These are phyloP conservation scores for Drosophila seguyi DNA, from an alignment of 1,140 invertebrate species.

Conservation along the genomic window DNA sequence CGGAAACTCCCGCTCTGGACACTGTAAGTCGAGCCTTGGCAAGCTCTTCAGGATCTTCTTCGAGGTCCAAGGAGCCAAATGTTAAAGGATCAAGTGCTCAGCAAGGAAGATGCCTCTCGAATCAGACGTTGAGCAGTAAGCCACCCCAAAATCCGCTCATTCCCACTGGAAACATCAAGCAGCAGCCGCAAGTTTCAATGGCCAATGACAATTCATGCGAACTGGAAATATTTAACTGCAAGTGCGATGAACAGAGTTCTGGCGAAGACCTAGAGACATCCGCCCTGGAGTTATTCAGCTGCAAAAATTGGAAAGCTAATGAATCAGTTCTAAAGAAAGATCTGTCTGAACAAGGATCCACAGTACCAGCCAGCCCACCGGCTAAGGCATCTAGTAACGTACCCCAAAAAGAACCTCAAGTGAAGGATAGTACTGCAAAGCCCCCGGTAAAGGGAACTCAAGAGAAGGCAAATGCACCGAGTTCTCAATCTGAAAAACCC, in stretches of 20 bases:
- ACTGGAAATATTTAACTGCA: slow-evolving; percentile 5
- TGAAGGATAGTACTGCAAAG: background rate
- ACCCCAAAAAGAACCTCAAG: background rate
- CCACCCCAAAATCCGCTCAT: background rate
- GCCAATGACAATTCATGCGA: rapidly evolving
- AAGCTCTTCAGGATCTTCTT: background rate
- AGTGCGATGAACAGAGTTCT: background rate
- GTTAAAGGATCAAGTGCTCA: background rate
- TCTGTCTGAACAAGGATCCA: background rate
- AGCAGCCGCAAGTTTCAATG: rapidly evolving
- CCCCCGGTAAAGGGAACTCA: background rate
- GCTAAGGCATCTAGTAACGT: too few relatives aligned
- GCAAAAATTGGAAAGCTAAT: background rate
- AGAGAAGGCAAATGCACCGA: background rate
- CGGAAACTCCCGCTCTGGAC: slow-evolving; percentile 10
- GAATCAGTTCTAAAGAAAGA: background rate
- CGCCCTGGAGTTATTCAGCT: background rate
- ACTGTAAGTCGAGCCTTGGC: background rate
- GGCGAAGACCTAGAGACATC: too few relatives aligned
- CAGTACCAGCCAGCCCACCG: too few relatives aligned
- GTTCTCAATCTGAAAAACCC: background rate
- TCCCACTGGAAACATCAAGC: background rate
- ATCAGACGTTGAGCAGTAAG: background rate
- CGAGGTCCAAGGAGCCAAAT: background rate
- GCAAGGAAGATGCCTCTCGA: too few relatives aligned